Conservation (phyloP, 2,113 vertebrate genomes). For the Tragelaphus strepsiceros region DNA sequence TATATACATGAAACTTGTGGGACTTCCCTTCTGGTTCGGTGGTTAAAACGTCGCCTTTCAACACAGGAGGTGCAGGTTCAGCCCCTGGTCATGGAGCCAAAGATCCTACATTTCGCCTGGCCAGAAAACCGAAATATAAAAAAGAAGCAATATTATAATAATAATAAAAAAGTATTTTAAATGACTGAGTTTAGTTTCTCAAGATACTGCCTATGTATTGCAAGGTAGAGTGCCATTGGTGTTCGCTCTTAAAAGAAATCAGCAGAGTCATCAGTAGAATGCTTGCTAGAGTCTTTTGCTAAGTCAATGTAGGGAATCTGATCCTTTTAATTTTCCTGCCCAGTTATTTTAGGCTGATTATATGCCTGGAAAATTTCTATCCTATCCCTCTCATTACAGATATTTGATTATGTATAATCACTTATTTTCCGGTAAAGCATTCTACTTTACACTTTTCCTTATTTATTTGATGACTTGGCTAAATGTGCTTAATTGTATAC, state of each 20-base stretch:
- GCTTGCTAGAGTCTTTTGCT: neutral
- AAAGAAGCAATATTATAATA: neutral
- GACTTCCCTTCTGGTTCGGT: neutral
- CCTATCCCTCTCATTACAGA: neutral
- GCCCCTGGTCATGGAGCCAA: neutral
- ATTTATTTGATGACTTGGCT: neutral
- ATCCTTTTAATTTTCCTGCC: neutral
- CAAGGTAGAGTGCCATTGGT: neutral
- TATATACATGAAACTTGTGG: neutral
- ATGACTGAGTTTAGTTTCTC: neutral
- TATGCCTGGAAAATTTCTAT: neutral
- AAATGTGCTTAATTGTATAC: neutral
- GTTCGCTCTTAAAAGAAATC: neutral
- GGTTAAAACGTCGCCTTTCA: neutral
- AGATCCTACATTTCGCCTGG: neutral
- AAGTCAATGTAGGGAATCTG: neutral
- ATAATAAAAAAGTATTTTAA: neutral
- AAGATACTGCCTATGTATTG: neutral
- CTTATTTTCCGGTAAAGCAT: neutral
- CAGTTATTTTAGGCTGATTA: neutral
- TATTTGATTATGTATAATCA: neutral
- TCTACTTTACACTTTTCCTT: constrained; percentile 1
- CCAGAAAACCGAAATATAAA: neutral
- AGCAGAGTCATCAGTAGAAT: neutral
- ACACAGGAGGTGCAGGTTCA: neutral